Conservation (phyloP, 64 coral and sea anemone species). For the Hydrozoanthus tunicans region DNA sequence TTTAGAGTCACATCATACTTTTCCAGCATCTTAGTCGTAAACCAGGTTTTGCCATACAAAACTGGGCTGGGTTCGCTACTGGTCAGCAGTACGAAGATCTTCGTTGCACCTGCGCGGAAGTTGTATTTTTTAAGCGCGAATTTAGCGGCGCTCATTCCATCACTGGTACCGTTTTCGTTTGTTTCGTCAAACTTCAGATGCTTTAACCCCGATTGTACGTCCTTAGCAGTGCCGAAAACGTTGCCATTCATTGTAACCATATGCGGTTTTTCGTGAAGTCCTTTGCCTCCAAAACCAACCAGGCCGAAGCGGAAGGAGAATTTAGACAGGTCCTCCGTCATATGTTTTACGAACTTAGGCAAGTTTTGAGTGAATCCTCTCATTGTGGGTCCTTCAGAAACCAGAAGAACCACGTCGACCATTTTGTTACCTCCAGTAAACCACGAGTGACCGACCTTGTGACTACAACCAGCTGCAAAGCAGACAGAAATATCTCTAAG, state of each 20-base stretch:
- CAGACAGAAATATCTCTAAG: neutral
- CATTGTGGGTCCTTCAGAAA: slow-evolving; percentile 68
- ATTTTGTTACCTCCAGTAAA: slow-evolving; percentile 56
- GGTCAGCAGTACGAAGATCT: slow-evolving; percentile 82
- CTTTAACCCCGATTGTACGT: slow-evolving; percentile 45
- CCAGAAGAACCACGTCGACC: slow-evolving; percentile 77
- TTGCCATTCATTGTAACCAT: slow-evolving; percentile 80
- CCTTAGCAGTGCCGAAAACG: slow-evolving; percentile 57
- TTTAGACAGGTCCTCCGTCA: slow-evolving; percentile 5
- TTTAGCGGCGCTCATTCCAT: slow-evolving; percentile 66
- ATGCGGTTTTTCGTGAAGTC: slow-evolving; percentile 66
- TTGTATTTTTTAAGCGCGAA: slow-evolving; percentile 66
- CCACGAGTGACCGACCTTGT: slow-evolving; percentile 78
- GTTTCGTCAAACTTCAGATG: slow-evolving; percentile 71
- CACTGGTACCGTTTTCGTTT: slow-evolving; percentile 66
- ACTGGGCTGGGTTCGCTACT: slow-evolving; percentile 59
- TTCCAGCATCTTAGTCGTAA: slow-evolving; percentile 61
- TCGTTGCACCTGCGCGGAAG: slow-evolving; percentile 77
- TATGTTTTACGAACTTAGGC: slow-evolving; percentile 42
- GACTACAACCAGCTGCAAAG: slow-evolving; percentile 67
- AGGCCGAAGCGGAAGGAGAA: slow-evolving; percentile 84
- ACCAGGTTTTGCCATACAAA: slow-evolving; percentile 22
- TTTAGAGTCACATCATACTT: slow-evolving; percentile 80
- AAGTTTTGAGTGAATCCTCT: slow-evolving; percentile 47
- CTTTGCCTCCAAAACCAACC: slow-evolving; percentile 78